A percentile compares a stretch with the other conserved stretches of the same genome.
phyloP scores from a whole-genome alignment of 2,888 invertebrate genomes.

The Punctoribates punctum region DNA sequence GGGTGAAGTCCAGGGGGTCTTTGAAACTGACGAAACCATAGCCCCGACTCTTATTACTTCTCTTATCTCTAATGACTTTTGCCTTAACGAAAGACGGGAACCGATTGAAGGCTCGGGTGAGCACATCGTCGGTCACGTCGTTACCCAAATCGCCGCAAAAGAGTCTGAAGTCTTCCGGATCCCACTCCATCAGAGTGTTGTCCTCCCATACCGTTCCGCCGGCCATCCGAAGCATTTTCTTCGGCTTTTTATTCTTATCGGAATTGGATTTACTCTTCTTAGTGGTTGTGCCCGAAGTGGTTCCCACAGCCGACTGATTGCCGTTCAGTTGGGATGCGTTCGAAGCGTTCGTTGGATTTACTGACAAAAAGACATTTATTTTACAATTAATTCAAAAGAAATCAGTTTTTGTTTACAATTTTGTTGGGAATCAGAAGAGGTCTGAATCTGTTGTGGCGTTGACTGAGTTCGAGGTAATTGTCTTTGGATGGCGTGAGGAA shows the following conservation, averaged over 20 bases:
- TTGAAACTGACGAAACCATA: constrained; percentile 98
- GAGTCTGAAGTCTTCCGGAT: constrained; percentile 96
- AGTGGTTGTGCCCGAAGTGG: constrained; percentile 4
- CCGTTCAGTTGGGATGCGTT: constrained; percentile 4
- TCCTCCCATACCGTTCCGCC: constrained; percentile 98
- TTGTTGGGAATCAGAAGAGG: constrained; percentile 23
- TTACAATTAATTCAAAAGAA: not conserved
- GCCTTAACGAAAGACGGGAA: constrained; percentile 89
- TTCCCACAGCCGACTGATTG: not conserved
- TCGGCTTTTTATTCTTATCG: constrained; percentile 58
- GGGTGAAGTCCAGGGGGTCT: constrained; percentile 93
- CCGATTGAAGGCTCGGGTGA: constrained; percentile 92
- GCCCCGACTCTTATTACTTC: constrained; percentile 97
- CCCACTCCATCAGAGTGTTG: constrained; percentile 86
- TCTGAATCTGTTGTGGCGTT: constrained; percentile 12
- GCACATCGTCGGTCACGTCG: constrained; percentile 94
- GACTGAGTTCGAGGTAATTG: constrained; percentile 43
- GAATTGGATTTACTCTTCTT: constrained; percentile 39
- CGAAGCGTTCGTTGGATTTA: constrained; percentile 41
- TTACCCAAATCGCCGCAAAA: constrained; percentile 99
- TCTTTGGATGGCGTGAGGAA: constrained; percentile 62
- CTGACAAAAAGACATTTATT: constrained; percentile 37
- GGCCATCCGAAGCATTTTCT: constrained; percentile 79
- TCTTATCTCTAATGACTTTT: constrained; percentile 90
- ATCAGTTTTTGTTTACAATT: not conserved